Percentiles rank a stretch among this genome's conserved stretches.
Evolutionary conservation across 2,888 invertebrate genomes (phyloP).

Genomic region (Halictus ligatus): DNA sequence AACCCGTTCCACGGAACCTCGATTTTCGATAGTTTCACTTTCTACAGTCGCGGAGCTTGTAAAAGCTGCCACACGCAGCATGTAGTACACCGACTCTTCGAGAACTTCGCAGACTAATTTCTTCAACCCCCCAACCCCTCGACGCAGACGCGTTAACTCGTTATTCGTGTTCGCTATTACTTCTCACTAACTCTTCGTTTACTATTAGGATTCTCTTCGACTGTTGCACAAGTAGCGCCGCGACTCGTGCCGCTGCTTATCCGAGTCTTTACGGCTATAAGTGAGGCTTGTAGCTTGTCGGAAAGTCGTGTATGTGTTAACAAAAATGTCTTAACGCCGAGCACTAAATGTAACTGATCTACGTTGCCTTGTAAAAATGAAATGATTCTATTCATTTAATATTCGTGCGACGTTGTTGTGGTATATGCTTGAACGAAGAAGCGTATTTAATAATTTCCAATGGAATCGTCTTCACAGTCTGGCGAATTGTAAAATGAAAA

Average conservation of each 20-base stretch:
- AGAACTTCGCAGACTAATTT: background rate
- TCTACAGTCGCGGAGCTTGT: background rate
- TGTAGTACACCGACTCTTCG: background rate
- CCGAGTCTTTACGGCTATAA: background rate
- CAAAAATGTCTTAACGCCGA: background rate
- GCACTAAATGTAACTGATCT: background rate
- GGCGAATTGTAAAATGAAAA: too few species aligned
- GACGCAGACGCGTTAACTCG: background rate
- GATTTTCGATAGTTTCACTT: constrained; percentile 6
- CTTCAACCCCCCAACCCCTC: background rate
- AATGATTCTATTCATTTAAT: background rate
- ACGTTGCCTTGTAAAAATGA: background rate
- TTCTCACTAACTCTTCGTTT: background rate
- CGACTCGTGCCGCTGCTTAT: background rate
- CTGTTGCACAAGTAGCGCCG: background rate
- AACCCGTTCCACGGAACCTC: background rate
- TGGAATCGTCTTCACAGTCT: too few species aligned
- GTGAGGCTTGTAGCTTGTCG: background rate
- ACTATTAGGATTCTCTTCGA: background rate
- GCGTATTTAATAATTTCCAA: too few species aligned
- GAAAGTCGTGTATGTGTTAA: background rate
- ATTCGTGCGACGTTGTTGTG: too few species aligned
- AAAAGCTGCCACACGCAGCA: background rate
- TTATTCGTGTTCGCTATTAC: background rate
- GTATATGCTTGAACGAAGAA: too few species aligned